Evolutionary conservation across 2,888 invertebrate genomes (phyloP), one percentile per base, ranked within the genome.

Genomic region (Slavum lentiscoides): DNA sequence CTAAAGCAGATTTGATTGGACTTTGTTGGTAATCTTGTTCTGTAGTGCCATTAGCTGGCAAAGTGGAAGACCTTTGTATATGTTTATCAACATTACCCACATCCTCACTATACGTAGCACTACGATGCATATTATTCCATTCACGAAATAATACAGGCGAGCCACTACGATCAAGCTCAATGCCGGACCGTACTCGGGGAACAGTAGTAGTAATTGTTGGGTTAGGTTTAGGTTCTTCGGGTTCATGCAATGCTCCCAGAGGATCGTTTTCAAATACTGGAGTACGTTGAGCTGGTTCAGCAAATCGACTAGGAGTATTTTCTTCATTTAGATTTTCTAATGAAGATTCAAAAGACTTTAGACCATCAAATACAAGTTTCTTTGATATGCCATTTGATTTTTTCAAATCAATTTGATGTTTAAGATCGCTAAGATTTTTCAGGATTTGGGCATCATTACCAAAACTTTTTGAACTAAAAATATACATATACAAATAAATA

Each of bases 261-360:
- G 97, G 97, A 88, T 97, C 97, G 87, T 96, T 95, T 85, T 94
- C 91, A 0, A 96, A 93, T 0, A 97, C 95, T 0, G 95, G 93
- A 4, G 95, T 95, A 43, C 80, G 64, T 43, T 70, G 70, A 11
- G 80, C 72, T 39, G 80, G 39, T 58, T 80, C 80, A 39, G 66
- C 62, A 55, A 74, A 21, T 53, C 68, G 64, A 68, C 30, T 74
- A 49, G 59, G 15, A 67, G 72, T 72, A 59, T 49, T 82, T 70
- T 77, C 77, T 76, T 76, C 76, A 49, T 55, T 80, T 37, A 82
- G 43, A 66, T 82, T 77, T 80, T 80, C 80, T 64, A 80, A 66
- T 7, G 80, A 80, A 58, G 64, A 80, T 19, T 80, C 72, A 80
- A 72, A 80, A 37, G 70, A 53, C 9, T 80, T 80, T 19, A 64